phyloP scores from a whole-genome alignment of 1,140 invertebrate species.

The Conus ventricosus region DNA sequence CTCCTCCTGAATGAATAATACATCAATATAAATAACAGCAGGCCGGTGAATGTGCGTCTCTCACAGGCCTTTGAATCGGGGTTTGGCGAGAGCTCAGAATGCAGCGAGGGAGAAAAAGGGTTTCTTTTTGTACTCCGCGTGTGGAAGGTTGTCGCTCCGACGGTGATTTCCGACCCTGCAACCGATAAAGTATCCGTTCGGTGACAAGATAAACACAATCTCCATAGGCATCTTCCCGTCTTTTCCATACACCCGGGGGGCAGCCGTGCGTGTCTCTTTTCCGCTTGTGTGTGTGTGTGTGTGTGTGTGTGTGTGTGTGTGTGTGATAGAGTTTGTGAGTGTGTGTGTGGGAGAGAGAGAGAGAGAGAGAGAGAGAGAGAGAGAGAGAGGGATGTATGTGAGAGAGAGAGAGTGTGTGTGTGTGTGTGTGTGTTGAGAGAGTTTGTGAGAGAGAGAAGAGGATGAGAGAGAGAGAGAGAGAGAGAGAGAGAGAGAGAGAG shows the following conservation, averaged over 20 bases:
- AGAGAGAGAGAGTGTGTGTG: neutral
- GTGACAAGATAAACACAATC: conserved; percentile 11
- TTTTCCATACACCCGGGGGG: neutral
- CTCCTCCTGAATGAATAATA: too few species aligned
- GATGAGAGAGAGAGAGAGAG: conserved; percentile 5
- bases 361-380: too few species aligned
- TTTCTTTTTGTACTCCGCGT: neutral
- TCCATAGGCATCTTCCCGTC: neutral
- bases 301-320: neutral
- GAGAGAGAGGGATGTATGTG: neutral
- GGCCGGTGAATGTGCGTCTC: too few species aligned
- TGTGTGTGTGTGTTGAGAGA: too few species aligned
- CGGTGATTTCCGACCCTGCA: neutral
- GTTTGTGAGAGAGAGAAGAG: neutral
- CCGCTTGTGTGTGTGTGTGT: neutral
- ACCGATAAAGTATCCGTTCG: neutral
- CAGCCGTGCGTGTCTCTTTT: neutral
- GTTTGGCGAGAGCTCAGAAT: neutral
- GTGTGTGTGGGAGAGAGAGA: too few species aligned
- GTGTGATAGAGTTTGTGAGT: too few species aligned
- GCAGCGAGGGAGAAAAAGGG: neutral
- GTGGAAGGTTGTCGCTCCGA: neutral
- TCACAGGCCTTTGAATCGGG: neutral
- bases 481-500: neutral
- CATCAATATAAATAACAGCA: too few species aligned